These are phyloP conservation scores for Hartigia nigra DNA, from an alignment of 2,888 invertebrate species.

Conservation along the genomic window DNA sequence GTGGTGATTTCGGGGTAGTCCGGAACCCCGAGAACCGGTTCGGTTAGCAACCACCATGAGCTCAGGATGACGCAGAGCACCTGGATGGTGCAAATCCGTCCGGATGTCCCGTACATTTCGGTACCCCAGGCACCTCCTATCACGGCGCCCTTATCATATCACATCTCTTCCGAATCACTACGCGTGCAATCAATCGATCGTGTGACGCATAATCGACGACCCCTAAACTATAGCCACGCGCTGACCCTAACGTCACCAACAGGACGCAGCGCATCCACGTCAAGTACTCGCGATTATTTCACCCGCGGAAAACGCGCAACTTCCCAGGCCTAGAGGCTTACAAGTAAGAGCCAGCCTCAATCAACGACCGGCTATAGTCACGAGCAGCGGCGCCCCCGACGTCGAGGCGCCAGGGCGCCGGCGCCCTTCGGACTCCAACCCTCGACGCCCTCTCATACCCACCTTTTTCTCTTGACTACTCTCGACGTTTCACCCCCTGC, in stretches of 20 bases:
- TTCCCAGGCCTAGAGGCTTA: constrained; percentile 13
- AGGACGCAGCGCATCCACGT: constrained; percentile 24
- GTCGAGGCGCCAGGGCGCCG: constrained; percentile 45
- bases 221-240: constrained; percentile 25
- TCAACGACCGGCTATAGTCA: constrained; percentile 35
- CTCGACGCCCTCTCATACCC: constrained; percentile 8
- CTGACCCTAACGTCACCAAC: constrained; percentile 13
- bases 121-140: neutral
- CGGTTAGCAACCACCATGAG: constrained; percentile 46
- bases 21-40: constrained; percentile 50
- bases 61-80: constrained; percentile 44
- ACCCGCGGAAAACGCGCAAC: constrained; percentile 12
- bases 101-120: constrained; percentile 2
- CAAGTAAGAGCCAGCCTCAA: constrained; percentile 27
- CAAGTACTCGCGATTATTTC: neutral
- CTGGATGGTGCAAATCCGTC: constrained; percentile 30
- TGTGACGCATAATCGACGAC: constrained; percentile 19
- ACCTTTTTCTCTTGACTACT: constrained; percentile 19
- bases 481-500: constrained; percentile 41
- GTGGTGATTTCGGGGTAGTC: constrained; percentile 53
- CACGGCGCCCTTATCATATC: constrained; percentile 39
- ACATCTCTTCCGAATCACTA: constrained; percentile 39
- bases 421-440: constrained; percentile 28
- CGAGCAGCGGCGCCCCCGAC: constrained; percentile 26
- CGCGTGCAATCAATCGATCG: constrained; percentile 40